Evolutionary conservation across 2,888 invertebrate genomes (phyloP).

Genomic region (Drosophila pegasa): DNA sequence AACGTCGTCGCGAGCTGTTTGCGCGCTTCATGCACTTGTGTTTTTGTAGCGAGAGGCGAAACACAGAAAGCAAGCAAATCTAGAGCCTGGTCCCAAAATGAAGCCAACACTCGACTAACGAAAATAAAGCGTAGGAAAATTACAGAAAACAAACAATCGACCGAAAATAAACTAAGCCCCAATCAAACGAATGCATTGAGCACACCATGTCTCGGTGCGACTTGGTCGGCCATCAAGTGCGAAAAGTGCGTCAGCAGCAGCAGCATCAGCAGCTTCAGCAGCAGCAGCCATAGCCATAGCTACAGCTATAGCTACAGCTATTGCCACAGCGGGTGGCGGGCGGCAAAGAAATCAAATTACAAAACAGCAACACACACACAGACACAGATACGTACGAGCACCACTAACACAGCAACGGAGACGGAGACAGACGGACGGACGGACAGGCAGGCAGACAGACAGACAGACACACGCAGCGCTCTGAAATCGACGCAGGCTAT

Average conservation of each 20-base stretch:
- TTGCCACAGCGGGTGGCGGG: slow-evolving; percentile 52
- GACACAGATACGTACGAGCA: slow-evolving; percentile 28
- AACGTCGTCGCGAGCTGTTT: slow-evolving; percentile 85
- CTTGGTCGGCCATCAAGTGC: slow-evolving; percentile 25
- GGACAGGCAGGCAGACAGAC: slow-evolving; percentile 20
- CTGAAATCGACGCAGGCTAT: slow-evolving; percentile 67
- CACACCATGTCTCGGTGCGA: slow-evolving; percentile 19
- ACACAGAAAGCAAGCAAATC: slow-evolving; percentile 44
- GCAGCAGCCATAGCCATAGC: slow-evolving; percentile 16
- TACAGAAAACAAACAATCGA: slow-evolving; percentile 3
- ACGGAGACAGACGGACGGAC: slow-evolving; percentile 11
- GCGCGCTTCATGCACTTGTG: slow-evolving; percentile 74
- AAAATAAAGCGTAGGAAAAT: slow-evolving; percentile 38
- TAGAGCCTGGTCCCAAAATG: slow-evolving; percentile 22
- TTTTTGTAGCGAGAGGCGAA: slow-evolving; percentile 70
- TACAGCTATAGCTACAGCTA: slow-evolving; percentile 23
- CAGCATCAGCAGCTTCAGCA: slow-evolving; percentile 17
- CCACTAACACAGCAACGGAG: slow-evolving; percentile 24
- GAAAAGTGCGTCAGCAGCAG: slow-evolving; percentile 71
- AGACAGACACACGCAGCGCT: slow-evolving; percentile 45
- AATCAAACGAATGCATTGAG: slow-evolving; percentile 29
- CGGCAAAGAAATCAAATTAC: slow-evolving; percentile 78
- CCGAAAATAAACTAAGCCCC: neutral
- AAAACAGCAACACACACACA: slow-evolving; percentile 72
- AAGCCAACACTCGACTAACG: slow-evolving; percentile 25